A percentile compares a stretch with the other conserved stretches of the same genome.
Conservation (phyloP, 2,888 invertebrate genomes). For the Chrysotoxum bicinctum region DNA sequence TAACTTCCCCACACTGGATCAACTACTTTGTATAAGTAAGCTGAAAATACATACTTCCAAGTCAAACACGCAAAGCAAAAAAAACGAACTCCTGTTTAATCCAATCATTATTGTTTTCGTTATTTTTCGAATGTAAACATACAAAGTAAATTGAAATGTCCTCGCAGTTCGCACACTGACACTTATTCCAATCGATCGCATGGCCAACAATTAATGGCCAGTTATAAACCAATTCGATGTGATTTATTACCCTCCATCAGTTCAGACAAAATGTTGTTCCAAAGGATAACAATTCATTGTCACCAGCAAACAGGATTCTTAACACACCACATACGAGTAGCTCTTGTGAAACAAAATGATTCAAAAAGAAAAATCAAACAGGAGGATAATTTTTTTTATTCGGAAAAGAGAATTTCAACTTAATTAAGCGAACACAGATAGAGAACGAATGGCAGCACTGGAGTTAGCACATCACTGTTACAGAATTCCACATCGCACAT, state of each 20-base stretch:
- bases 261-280: conserved; percentile 42
- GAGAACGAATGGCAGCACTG: conserved; percentile 38
- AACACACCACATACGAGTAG: conserved; percentile 8
- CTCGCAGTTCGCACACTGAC: conserved; percentile 21
- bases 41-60: conserved; percentile 31
- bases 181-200: conserved; percentile 64
- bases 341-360: not conserved
- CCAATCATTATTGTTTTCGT: conserved; percentile 33
- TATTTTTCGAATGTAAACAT: conserved; percentile 25
- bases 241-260: conserved; percentile 56
- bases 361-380: conserved; percentile 13
- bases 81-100: not conserved
- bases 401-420: conserved; percentile 50
- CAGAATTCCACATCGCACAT: conserved; percentile 72
- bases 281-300: conserved; percentile 72
- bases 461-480: conserved; percentile 34
- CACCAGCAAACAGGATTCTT: conserved; percentile 68
- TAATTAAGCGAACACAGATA: conserved; percentile 58
- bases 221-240: conserved; percentile 58
- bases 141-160: not conserved
- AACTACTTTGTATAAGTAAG: not conserved
- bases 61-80: conserved; percentile 37
- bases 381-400: not conserved
- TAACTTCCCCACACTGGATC: not conserved
- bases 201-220: conserved; percentile 58